phyloP scores from a whole-genome alignment of 2,797 vertebrate species.

The Enteromius anoplus region DNA sequence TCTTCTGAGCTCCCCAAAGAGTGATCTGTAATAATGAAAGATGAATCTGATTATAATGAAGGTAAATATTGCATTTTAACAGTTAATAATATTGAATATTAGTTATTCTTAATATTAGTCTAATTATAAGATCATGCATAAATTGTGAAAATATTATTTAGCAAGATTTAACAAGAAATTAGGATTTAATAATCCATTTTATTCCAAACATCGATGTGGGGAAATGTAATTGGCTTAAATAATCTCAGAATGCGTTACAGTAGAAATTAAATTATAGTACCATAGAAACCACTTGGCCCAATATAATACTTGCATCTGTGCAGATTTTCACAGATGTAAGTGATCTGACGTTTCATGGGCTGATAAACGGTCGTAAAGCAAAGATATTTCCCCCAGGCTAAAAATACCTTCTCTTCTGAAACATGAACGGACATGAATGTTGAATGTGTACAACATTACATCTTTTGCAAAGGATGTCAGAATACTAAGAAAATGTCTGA shows the following conservation, averaged over 20 bases:
- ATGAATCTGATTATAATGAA: neutral
- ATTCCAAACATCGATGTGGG: neutral
- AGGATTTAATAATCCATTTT: neutral
- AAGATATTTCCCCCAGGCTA: constrained; percentile 26
- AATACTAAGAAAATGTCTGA: constrained; percentile 4
- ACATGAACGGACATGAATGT: constrained; percentile 55
- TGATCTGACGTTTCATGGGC: constrained; percentile 3
- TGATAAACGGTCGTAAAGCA: constrained; percentile 28
- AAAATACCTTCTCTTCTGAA: constrained; percentile 51
- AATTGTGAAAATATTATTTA: constrained; percentile 12
- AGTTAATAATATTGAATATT: neutral
- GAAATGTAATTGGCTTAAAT: neutral
- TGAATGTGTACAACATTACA: constrained; percentile 21
- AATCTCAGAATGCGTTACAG: neutral
- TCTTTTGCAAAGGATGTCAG: constrained; percentile 28
- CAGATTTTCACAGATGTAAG: neutral
- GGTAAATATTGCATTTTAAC: neutral
- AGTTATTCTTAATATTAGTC: neutral
- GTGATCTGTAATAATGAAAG: constrained; percentile 30
- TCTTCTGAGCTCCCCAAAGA: constrained; percentile 21
- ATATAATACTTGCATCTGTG: neutral
- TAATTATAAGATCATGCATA: neutral
- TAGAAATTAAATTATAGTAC: neutral
- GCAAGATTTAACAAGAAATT: neutral
- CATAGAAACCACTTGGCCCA: neutral